Conservation (phyloP, 2,888 invertebrate species). For the Macrosiphum euphorbiae region DNA sequence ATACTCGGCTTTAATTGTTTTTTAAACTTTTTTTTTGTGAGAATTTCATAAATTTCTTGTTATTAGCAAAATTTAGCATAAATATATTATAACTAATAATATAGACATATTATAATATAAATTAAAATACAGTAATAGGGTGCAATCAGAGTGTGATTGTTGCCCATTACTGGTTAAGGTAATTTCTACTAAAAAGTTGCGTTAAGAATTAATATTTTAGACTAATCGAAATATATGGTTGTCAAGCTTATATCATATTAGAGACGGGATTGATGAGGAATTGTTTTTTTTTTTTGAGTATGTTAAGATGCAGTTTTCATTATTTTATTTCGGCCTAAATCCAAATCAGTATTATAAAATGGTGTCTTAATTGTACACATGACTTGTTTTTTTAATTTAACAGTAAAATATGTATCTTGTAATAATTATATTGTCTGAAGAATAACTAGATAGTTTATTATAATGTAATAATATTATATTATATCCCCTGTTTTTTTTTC, state of each 20-base stretch:
- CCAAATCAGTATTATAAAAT: constrained; percentile 59
- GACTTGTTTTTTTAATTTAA: constrained; percentile 40
- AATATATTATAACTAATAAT: constrained; percentile 61
- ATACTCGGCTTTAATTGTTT: constrained; percentile 54
- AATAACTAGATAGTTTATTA: constrained; percentile 35
- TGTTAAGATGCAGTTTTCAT: constrained; percentile 63
- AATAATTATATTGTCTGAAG: constrained; percentile 51
- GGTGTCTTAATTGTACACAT: constrained; percentile 40
- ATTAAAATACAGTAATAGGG: constrained; percentile 28
- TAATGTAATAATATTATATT: constrained; percentile 35
- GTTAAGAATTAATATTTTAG: constrained; percentile 61
- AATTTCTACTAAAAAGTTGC: constrained; percentile 61
- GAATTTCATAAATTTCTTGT: constrained; percentile 62
- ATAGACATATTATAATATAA: constrained; percentile 59
- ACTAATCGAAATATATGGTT: constrained; percentile 62
- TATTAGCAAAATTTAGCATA: constrained; percentile 64
- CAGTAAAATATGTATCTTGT: constrained; percentile 45
- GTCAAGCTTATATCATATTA: constrained; percentile 62
- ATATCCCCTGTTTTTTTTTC: constrained; percentile 60
- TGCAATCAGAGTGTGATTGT: constrained; percentile 7
- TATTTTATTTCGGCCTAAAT: constrained; percentile 59
- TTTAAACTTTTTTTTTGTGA: constrained; percentile 56
- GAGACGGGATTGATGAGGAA: constrained; percentile 61
- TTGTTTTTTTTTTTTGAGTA: constrained; percentile 51
- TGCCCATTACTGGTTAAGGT: constrained; percentile 41